Evolutionary conservation across 2,113 vertebrate genomes (phyloP).

Genomic region (Genyomyrus donnyi): DNA sequence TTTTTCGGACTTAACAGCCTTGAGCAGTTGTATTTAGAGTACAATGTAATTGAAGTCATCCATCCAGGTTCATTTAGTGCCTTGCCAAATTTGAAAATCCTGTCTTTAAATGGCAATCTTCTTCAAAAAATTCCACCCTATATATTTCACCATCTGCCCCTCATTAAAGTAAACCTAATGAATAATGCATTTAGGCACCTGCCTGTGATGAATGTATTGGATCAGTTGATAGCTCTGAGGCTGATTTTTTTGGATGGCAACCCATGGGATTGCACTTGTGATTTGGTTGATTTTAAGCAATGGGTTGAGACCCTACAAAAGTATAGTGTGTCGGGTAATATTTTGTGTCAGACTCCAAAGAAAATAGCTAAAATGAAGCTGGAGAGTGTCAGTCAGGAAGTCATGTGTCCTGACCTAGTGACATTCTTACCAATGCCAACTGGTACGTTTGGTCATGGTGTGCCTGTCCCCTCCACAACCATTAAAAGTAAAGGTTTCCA

Average conservation of each 20-base stretch:
- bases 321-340: constrained; percentile 70
- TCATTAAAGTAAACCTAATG: constrained; percentile 82
- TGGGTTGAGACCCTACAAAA: constrained; percentile 85
- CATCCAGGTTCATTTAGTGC: constrained; percentile 82
- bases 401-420: constrained; percentile 78
- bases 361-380: constrained; percentile 74
- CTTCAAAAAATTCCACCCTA: constrained; percentile 82
- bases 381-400: constrained; percentile 72
- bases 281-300: constrained; percentile 84
- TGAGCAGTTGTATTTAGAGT: constrained; percentile 89
- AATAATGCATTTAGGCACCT: constrained; percentile 85
- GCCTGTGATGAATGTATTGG: constrained; percentile 83
- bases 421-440: constrained; percentile 65
- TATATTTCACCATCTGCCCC: constrained; percentile 84
- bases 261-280: constrained; percentile 94
- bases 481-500: constrained; percentile 55
- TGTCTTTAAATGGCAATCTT: constrained; percentile 90
- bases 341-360: constrained; percentile 80
- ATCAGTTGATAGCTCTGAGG: constrained; percentile 77
- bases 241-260: constrained; percentile 96
- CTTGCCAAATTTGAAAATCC: constrained; percentile 86
- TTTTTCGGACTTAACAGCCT: constrained; percentile 84
- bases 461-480: constrained; percentile 55
- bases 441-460: constrained; percentile 52
- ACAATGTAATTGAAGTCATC: constrained; percentile 86